Evolutionary conservation across 2,797 vertebrate genomes (phyloP), one percentile per base, ranked within the genome.

Genomic region (Acestrorhynchus altus): DNA sequence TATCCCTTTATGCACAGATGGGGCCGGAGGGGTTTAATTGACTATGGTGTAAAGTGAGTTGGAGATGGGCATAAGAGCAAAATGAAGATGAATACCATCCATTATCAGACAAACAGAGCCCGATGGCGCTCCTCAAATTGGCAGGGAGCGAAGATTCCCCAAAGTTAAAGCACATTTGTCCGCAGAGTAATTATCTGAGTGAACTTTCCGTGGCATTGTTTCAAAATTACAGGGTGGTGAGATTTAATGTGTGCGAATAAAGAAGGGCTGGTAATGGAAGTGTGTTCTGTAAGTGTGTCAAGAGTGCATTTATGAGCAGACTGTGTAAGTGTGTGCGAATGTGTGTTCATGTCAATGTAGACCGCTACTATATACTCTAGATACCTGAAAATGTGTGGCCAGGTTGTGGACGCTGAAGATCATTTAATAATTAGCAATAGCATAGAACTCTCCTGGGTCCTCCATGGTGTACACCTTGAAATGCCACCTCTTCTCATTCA

Each of bases 21-120:
- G 84, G 87, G 84, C 92, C 91, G 88, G 86, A 85, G 90, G 93
- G 91, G 87, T 90, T 92, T 92, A 92, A 93, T 92, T 91, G 91
- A 92, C 92, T 91, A 89, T 87, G 88, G 91, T 88, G 89, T 90
- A 91, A 93, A 93, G 90, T 90, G 90, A 93, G 91, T 92, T 91
- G 86, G 91, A 91, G 90, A 91, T 88, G 89, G 78, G 86, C 81
- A 82, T 91, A 92, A 92, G 91, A 90, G 89, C 83, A 76, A 81
- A 91, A 93, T 93, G 90, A 93, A 93, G 92, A 93, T 91, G 90
- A 93, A 94, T 91, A 88, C 88, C 90, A 91, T 92, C 92, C 92
- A 93, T 92, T 93, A 91, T 88, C 89, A 89, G 88, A 89, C 90
- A 91, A 92, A 93, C 91, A 91, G 87, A 90, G 89, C 91, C 86